phyloP scores from a whole-genome alignment of 2,888 invertebrate genomes.

The Pandemis corylana region DNA sequence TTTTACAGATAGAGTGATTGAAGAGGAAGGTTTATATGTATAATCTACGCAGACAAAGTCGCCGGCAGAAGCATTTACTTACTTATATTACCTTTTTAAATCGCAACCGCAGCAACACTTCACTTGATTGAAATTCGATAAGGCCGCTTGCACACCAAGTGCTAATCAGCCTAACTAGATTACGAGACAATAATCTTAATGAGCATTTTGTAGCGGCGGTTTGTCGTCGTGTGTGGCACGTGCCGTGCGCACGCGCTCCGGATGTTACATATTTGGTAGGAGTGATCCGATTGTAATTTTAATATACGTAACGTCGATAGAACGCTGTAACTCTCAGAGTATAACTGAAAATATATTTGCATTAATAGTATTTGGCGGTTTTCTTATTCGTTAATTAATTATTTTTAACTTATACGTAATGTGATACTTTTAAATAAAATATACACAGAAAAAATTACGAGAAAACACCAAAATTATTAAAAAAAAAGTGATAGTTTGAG shows the following conservation, averaged over 20 bases:
- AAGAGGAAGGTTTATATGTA: too few species aligned
- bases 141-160: conserved; percentile 54
- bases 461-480: too few species aligned
- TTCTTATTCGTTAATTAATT: too few species aligned
- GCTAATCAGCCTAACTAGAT: conserved; percentile 68
- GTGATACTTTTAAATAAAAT: background rate
- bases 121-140: conserved; percentile 46
- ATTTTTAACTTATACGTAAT: too few species aligned
- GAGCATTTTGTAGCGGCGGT: conserved; percentile 68
- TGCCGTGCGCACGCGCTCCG: conserved; percentile 55
- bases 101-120: conserved; percentile 16
- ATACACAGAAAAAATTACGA: background rate
- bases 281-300: conserved; percentile 31
- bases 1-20: too few species aligned
- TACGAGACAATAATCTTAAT: conserved; percentile 71
- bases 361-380: too few species aligned
- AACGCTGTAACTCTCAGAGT: background rate
- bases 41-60: too few species aligned
- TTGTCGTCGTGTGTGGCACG: conserved; percentile 69
- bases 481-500: too few species aligned
- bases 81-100: background rate
- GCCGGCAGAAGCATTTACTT: too few species aligned
- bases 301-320: conserved; percentile 1
- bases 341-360: too few species aligned
- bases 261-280: conserved; percentile 35